Evolutionary conservation across 2,797 vertebrate species (phyloP), one percentile per base, ranked within the genome.

Genomic region (Schizopygopsis pylzovi): DNA sequence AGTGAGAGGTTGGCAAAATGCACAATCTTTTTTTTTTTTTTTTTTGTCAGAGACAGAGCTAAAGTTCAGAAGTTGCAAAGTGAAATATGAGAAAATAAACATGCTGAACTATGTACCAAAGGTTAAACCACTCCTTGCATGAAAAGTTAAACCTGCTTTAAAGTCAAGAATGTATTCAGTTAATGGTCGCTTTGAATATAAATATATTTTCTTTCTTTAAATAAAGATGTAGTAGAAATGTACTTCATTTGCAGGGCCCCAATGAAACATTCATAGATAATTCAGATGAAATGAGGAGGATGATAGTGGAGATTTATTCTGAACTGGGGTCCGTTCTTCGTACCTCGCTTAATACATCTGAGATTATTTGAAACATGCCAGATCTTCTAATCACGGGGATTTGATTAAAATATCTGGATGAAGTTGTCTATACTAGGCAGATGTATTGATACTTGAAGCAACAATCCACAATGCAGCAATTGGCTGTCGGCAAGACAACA

Each of bases 131-230:
- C 52, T 41, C 37, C 3, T 59, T 59, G 75, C 37, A 78, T 9
- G 7, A 25, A 41, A 49, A 54, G 73, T 76, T 76, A 54, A 54
- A 76, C 3, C 10, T 76, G 28, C 28, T 76, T 78, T 25, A 41
- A 59, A 41, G 37, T 41, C 6, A 78, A 78, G 33, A 78, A n/a
- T 78, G n/a, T 59, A 59, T 59, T 78, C 33, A 41, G 75, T 41
- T 59, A 78, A 41, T 59, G 22, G 52, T 11, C 20, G 22, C 20
- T 41, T 59, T 59, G 52, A 59, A 77, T 77, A 39, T 56, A 77
- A 39, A 33, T 59, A 56, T 13, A 11, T 0, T 61, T 63, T 61
- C 25, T 63, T 63, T 63, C 33, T 78, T 59, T 59, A 78, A 41
- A 78, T 39, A 41, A n/a, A 3, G 13, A 41, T n/a, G 41, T 37